A percentile compares a stretch with the other conserved stretches of the same genome.
These are phyloP conservation scores for Rutilus rutilus DNA, from an alignment of 2,113 vertebrate genomes.

Conservation along the genomic window DNA sequence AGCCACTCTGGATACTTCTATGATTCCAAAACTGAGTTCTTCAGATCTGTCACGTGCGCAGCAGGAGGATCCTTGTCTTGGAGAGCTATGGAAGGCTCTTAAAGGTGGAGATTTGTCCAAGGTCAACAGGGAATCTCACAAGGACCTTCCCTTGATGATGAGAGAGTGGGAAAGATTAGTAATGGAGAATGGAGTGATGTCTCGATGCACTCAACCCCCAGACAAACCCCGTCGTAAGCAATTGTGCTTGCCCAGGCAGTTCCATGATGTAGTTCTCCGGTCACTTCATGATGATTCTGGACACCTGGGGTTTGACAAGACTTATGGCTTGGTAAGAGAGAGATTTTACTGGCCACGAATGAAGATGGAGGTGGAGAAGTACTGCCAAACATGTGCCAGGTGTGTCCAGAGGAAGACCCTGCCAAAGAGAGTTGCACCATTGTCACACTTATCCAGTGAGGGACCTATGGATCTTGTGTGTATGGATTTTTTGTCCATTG, in stretches of 20 bases:
- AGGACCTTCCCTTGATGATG: neutral
- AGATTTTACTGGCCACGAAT: neutral
- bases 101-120: neutral
- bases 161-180: neutral
- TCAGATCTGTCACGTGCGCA: neutral
- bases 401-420: neutral
- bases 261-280: neutral
- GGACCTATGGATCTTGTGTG: constrained; percentile 19
- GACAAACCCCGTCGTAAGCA: neutral
- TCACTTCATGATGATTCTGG: neutral
- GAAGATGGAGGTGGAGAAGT: neutral
- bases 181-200: neutral
- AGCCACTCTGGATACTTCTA: neutral
- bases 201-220: neutral
- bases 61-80: neutral
- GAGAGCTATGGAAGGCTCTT: constrained; percentile 12
- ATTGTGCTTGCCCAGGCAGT: neutral
- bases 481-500: constrained; percentile 18
- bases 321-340: neutral
- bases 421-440: neutral
- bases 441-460: neutral
- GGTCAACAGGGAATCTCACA: neutral
- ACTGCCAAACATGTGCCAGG: constrained; percentile 7
- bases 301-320: neutral
- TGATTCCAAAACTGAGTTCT: neutral